These are phyloP conservation scores for Venusia cambrica DNA, from an alignment of 2,888 invertebrate genomes.

Conservation along the genomic window DNA sequence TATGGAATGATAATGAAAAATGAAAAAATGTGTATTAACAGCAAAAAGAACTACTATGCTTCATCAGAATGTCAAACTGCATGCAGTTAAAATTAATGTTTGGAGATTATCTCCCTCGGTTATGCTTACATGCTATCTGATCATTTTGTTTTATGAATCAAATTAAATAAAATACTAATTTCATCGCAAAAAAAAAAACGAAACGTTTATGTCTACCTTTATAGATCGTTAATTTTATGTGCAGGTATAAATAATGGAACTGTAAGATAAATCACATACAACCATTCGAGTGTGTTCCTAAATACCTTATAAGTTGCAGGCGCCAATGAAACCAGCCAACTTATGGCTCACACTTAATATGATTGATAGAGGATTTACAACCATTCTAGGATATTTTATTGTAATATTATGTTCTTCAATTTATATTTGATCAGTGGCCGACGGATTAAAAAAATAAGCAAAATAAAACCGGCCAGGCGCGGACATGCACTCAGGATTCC, in stretches of 20 bases:
- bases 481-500: too few species aligned
- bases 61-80: conserved; percentile 29
- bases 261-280: conserved; percentile 47
- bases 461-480: too few species aligned
- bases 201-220: conserved; percentile 41
- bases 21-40: conserved; percentile 16
- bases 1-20: conserved; percentile 8
- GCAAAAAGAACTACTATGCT: conserved; percentile 22
- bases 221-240: conserved; percentile 49
- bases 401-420: too few species aligned
- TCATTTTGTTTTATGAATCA: conserved; percentile 30
- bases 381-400: too few species aligned
- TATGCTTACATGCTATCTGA: conserved; percentile 26
- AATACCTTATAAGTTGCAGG: conserved; percentile 32
- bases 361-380: conserved; percentile 10
- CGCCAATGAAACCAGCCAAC: conserved; percentile 21
- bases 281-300: conserved; percentile 31
- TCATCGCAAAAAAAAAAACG: conserved; percentile 34
- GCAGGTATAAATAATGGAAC: conserved; percentile 47
- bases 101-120: conserved; percentile 25
- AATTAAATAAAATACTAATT: conserved; percentile 32
- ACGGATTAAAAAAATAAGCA: too few species aligned
- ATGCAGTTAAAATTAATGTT: conserved; percentile 34
- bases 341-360: conserved; percentile 10
- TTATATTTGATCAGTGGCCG: too few species aligned